Conservation (phyloP, 2,797 vertebrate species). For the Chromis chromis region DNA sequence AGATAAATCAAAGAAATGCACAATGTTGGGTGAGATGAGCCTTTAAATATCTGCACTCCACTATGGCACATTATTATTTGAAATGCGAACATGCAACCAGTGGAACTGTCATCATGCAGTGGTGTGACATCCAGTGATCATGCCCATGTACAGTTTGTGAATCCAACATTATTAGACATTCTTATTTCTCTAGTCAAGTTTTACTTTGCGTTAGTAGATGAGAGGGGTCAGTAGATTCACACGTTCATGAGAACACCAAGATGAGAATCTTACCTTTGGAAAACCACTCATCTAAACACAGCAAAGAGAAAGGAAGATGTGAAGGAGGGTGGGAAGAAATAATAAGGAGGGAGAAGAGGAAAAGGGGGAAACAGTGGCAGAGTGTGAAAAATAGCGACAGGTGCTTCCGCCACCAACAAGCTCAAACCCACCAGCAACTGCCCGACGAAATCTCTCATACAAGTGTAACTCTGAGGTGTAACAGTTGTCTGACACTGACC, state of each 20-base stretch:
- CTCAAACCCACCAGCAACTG: constrained; percentile 65
- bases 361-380: constrained; percentile 74
- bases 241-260: constrained; percentile 67
- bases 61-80: neutral
- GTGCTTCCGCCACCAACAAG: constrained; percentile 78
- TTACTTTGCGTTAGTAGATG: constrained; percentile 57
- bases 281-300: constrained; percentile 94
- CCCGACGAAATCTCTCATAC: constrained; percentile 37
- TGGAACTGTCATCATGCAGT: constrained; percentile 68
- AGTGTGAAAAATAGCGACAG: constrained; percentile 81
- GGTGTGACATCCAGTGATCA: constrained; percentile 47
- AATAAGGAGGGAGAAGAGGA: constrained; percentile 49
- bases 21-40: constrained; percentile 18
- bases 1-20: neutral
- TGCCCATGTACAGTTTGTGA: constrained; percentile 45
- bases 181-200: constrained; percentile 8
- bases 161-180: constrained; percentile 4
- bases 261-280: constrained; percentile 93
- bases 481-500: constrained; percentile 79
- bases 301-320: constrained; percentile 72
- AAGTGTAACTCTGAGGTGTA: neutral
- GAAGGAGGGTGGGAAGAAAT: constrained; percentile 67
- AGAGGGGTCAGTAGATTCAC: constrained; percentile 29
- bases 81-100: constrained; percentile 58
- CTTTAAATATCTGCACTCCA: constrained; percentile 25